Percentiles rank a stretch among this genome's conserved stretches.
phyloP scores from a whole-genome alignment of 2,888 invertebrate genomes.

The Megaustenia siamemsis region DNA sequence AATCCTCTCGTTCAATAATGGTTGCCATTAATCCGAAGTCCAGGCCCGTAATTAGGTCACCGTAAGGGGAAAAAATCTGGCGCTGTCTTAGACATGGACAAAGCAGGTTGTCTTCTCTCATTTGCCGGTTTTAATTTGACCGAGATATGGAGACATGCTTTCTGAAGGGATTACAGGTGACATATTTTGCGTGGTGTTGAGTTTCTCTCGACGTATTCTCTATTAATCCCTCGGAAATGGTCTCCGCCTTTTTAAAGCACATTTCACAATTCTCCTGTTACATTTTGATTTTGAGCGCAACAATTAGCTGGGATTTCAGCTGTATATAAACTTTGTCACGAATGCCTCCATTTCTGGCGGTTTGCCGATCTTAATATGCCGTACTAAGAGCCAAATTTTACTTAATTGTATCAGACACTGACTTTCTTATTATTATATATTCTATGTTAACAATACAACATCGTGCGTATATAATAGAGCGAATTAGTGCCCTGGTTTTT shows the following conservation, averaged over 20 bases:
- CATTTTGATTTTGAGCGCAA: neutral
- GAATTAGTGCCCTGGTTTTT: no score
- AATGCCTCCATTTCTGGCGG: no score
- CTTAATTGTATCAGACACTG: no score
- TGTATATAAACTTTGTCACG: no score
- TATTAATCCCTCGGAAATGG: neutral
- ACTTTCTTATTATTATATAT: no score
- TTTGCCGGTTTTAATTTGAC: neutral
- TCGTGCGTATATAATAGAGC: no score
- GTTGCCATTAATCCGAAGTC: neutral
- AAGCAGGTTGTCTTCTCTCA: slow-evolving; percentile 2
- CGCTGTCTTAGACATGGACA: neutral
- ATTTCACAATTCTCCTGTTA: neutral
- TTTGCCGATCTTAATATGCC: no score
- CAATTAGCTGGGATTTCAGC: neutral
- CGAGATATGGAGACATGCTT: slow-evolving; percentile 2
- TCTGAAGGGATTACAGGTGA: slow-evolving; percentile 2
- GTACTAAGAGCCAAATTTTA: no score
- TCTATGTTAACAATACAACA: no score
- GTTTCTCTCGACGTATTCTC: neutral
- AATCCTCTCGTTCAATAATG: neutral
- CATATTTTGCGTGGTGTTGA: slow-evolving; percentile 2
- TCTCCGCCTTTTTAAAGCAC: neutral
- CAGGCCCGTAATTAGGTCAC: slow-evolving; percentile 27
- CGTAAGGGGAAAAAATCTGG: neutral